Conservation (phyloP, 2,797 vertebrate species). For the Acipenser oxyrinchus region DNA sequence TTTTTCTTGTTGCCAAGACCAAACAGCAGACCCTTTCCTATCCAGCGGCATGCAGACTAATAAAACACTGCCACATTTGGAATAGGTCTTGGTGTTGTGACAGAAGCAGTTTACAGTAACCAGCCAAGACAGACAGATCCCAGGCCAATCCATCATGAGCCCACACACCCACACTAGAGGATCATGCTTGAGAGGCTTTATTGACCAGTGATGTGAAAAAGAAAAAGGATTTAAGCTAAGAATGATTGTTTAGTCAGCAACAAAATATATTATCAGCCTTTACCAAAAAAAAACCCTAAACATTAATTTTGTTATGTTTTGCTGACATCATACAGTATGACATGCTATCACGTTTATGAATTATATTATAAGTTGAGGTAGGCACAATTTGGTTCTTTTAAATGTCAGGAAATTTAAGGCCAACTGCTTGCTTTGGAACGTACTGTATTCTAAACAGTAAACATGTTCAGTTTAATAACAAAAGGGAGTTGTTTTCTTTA, state of each 20-base stretch:
- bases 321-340: no score
- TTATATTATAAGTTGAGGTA: no score
- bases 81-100: constrained; percentile 38
- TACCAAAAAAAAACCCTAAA: background rate
- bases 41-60: constrained; percentile 39
- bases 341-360: no score
- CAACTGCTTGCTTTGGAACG: no score
- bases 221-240: constrained; percentile 22
- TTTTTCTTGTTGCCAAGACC: constrained; percentile 37
- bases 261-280: background rate
- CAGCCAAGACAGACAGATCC: constrained; percentile 21
- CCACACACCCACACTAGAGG: background rate
- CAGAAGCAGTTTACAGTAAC: constrained; percentile 35
- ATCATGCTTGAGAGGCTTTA: constrained; percentile 12
- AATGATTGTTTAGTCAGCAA: background rate
- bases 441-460: no score
- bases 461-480: no score
- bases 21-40: constrained; percentile 38
- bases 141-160: constrained; percentile 1
- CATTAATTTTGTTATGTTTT: no score
- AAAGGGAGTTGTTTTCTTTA: no score
- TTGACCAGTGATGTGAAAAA: constrained; percentile 21
- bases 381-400: no score
- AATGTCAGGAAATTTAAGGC: no score
- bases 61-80: constrained; percentile 42